Base-by-base conservation (phyloP, 2,888 invertebrate genomes). In the Yponomeuta sedellus region DNA sequence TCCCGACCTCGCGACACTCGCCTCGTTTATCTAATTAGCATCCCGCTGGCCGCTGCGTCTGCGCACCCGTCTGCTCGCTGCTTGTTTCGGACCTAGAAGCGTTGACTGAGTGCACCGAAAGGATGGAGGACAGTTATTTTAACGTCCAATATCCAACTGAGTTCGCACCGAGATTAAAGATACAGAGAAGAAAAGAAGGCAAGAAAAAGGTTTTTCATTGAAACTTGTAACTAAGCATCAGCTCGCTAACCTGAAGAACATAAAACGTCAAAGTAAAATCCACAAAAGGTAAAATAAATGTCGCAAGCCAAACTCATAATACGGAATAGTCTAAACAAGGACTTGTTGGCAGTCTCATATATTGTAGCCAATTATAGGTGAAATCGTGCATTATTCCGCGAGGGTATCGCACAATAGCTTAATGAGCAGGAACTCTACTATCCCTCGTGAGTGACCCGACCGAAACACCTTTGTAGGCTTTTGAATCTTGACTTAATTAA, bases 11-110 rank as follows among this genome's bases (percentile, higher is more conserved):
- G 82, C 81, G 82, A 81, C 85, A 84, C 82, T 81, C 82, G 80
- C 82, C 85, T 88, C 90, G 86, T 89, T 90, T 86, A 90, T 90
- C 86, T 90, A 89, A 90, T 90, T 90, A 90, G 82, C 75, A 78
- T 77, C 81, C 78, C 77, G 78, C 61, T 61, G 28, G 77, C 74
- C 75, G 75, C 75, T 71, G 69, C 74, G 80, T 78, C 77, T 74
- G 75, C 75, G 77, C 72, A 73, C 71, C 71, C 75, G 81, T 80
- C 81, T 81, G 74, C 73, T 61, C 20, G 44, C 56, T 39, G 57
- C 44, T 12, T 12, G 12, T 16, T 52, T 16, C 16, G 44, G 44
- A 52, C 44, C 44, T 52, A 52, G 16, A 0, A 52, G 12, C 44
- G 44, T 52, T 52, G 44, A 52, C 44, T 52, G 44, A 52, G 16